A percentile compares a stretch with the other conserved stretches of the same genome.
phyloP scores from a whole-genome alignment of 2,113 vertebrate species.

The Lampris incognitus region DNA sequence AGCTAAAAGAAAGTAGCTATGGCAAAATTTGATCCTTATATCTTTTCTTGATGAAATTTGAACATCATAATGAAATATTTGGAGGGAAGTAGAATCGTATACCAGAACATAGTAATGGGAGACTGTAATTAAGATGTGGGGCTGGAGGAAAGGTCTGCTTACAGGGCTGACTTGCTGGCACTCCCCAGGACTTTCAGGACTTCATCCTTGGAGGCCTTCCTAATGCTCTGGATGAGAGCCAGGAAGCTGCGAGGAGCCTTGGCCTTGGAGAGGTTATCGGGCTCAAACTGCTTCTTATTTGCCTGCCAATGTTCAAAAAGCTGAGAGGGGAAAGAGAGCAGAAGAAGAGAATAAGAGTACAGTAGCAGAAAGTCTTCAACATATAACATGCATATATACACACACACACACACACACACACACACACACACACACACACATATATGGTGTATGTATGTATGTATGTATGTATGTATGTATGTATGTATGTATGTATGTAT shows the following conservation, averaged over 20 bases:
- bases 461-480: too few species aligned
- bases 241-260: conserved; percentile 89
- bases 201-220: conserved; percentile 88
- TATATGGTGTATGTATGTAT: too few species aligned
- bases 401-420: too few species aligned
- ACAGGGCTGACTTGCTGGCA: conserved; percentile 90
- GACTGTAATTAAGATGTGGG: conserved; percentile 19
- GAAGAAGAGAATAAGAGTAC: conserved; percentile 29
- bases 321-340: conserved; percentile 55
- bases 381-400: background rate
- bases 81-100: background rate
- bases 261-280: conserved; percentile 87
- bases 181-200: conserved; percentile 89
- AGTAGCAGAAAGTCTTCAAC: conserved; percentile 19
- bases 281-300: conserved; percentile 85
- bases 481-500: too few species aligned
- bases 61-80: background rate
- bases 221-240: conserved; percentile 88
- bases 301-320: conserved; percentile 89
- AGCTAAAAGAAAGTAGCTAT: background rate
- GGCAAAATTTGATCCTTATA: background rate
- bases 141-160: conserved; percentile 62
- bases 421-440: too few species aligned
- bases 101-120: background rate
- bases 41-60: background rate